Percentiles rank a stretch among this genome's conserved stretches.
phyloP scores from a whole-genome alignment of 2,797 vertebrate genomes.

The Bovichtus diacanthus region DNA sequence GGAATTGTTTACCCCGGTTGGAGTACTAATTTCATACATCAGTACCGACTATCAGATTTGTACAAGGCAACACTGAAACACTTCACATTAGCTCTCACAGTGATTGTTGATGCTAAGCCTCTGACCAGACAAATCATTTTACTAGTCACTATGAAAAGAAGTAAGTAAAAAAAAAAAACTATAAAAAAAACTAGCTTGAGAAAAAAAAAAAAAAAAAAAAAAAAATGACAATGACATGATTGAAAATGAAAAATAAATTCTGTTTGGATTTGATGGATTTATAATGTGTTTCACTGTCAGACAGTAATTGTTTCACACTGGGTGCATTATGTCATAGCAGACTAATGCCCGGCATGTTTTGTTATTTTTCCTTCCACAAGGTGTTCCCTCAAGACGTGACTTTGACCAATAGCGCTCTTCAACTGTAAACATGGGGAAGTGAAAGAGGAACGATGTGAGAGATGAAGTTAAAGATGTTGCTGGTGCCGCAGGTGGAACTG shows the following conservation, averaged over 20 bases:
- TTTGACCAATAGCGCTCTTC: no score
- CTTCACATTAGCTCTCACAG: background rate
- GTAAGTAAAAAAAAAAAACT: background rate
- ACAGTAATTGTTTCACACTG: background rate
- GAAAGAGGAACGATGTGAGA: no score
- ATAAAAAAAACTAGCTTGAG: background rate
- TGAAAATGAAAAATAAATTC: no score
- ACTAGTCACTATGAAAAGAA: background rate
- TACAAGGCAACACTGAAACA: background rate
- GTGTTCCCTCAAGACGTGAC: no score
- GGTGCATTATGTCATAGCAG: background rate
- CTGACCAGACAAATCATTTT: background rate
- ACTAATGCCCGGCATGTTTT: no score
- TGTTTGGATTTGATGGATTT: no score
- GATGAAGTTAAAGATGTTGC: no score
- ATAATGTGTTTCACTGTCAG: background rate
- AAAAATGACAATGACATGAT: no score
- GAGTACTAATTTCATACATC: background rate
- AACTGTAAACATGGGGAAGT: no score
- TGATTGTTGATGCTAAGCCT: background rate
- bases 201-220: background rate
- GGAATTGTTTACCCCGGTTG: background rate
- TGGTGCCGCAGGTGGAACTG: no score
- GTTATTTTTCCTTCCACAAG: no score
- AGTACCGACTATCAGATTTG: background rate